phyloP scores from a whole-genome alignment of 2,113 vertebrate genomes.

The Seriola aureovittata region DNA sequence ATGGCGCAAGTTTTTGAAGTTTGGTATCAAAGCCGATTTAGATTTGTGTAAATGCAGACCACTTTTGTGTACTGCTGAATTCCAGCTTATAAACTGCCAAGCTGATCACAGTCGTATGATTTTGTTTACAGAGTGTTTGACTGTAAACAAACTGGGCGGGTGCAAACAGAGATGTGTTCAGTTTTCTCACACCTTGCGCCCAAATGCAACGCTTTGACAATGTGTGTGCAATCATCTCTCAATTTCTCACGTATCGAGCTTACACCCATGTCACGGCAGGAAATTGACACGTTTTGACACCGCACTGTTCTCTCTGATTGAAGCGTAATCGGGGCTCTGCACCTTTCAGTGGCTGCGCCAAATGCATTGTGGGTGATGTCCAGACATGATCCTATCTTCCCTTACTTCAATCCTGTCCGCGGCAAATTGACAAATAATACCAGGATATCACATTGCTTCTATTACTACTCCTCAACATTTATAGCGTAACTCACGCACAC shows the following conservation, averaged over 20 bases:
- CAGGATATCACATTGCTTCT: constrained; percentile 74
- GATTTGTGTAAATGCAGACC: constrained; percentile 1
- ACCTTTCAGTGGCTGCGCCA: constrained; percentile 59
- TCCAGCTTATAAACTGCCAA: background rate
- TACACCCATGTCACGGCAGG: constrained; percentile 52
- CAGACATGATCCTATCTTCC: constrained; percentile 77
- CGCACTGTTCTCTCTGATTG: constrained; percentile 66
- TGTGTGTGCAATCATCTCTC: constrained; percentile 65
- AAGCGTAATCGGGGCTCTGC: constrained; percentile 74
- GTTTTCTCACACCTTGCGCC: constrained; percentile 1
- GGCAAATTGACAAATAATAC: constrained; percentile 81
- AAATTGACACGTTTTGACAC: constrained; percentile 77
- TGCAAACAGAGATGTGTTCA: constrained; percentile 18
- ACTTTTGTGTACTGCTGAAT: background rate
- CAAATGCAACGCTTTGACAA: constrained; percentile 5
- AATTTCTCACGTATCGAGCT: constrained; percentile 68
- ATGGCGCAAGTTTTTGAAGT: background rate
- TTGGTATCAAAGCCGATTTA: background rate
- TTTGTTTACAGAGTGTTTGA: constrained; percentile 4
- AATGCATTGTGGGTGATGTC: constrained; percentile 76
- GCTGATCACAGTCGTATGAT: background rate
- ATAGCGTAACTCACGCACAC: constrained; percentile 21
- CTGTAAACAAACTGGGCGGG: constrained; percentile 33
- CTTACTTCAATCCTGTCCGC: constrained; percentile 50
- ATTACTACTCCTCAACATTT: constrained; percentile 55